Evolutionary conservation across 2,113 vertebrate species (phyloP).

Genomic region (Motacilla tschutschensis): DNA sequence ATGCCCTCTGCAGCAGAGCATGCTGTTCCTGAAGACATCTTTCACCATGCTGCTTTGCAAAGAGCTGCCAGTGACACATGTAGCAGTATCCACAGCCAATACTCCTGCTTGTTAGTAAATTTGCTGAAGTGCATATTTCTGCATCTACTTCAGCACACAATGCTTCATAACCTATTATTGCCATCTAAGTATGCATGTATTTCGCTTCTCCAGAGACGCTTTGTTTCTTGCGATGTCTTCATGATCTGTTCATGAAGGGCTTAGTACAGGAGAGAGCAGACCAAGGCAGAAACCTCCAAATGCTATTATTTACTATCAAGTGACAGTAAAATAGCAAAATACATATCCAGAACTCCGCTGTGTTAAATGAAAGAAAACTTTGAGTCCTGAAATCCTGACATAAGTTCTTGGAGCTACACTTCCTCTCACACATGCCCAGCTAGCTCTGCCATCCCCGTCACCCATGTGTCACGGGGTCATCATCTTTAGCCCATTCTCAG

Average conservation of each 20-base stretch:
- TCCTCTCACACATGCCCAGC: neutral
- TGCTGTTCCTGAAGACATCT: neutral
- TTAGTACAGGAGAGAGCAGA: neutral
- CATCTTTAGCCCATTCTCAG: neutral
- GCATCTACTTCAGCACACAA: neutral
- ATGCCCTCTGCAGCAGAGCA: neutral
- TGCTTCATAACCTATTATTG: fast-evolving
- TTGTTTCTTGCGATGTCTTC: neutral
- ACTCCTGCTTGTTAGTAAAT: neutral
- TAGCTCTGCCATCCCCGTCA: neutral
- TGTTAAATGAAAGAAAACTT: neutral
- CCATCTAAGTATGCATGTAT: neutral
- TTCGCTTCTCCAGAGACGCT: neutral
- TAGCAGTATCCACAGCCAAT: neutral
- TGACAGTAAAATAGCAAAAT: neutral
- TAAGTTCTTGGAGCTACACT: neutral
- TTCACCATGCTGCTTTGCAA: neutral
- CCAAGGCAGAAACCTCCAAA: neutral
- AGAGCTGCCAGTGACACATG: neutral
- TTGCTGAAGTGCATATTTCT: neutral
- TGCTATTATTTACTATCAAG: neutral
- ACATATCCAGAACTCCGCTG: neutral
- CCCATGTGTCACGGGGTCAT: fast-evolving
- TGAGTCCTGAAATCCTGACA: neutral
- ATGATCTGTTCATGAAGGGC: neutral